Base-by-base conservation (phyloP, 2,888 invertebrate species). In the Cantharis lateralis region DNA sequence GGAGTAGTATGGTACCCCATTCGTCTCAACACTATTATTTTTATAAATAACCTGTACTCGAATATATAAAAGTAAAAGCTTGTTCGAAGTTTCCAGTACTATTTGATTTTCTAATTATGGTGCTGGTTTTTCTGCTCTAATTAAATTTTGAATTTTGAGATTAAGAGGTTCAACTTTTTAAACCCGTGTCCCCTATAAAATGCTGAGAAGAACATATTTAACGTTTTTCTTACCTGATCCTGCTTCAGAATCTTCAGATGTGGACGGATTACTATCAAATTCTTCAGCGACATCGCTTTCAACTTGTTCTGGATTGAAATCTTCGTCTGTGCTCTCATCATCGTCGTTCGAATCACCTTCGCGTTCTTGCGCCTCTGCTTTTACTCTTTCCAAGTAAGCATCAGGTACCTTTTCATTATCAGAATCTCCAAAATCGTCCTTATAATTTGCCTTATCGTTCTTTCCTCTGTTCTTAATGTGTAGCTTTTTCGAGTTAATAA, bases 321-420 rank as follows among this genome's bases (percentile, higher is more conserved):
- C 96, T 89, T 96, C 96, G 88, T 96, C 96, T 0, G 95, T 95
- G 80, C 94, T 94, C 85, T 94, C 95, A 82, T 94, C 95, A 66
- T 91, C 91, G 1, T 48, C 48, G 68, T 91, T 92, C 68, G 91
- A 91, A 77, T 89, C 91, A 79, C 90, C 91, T 69, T 89, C 90
- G 84, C 96, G 91, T 85, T 97, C 95, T 87, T 96, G 92, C 24
- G 97, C 99, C 89, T 99, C 99, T 0, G 96, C 96, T 90, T 99
- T 98, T 78, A 99, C 97, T 76, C 98, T 91, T 83, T 95, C 97
- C 87, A 99, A 90, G 89, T 99, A 99, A 69, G 98, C 98, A 89
- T 99, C 99, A 0, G 98, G 98, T 85, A 96, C 96, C 84, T 94
- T 95, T 88, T 96, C 96, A 74, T 96, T 95, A 88, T 98, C 98